These are phyloP conservation scores for Zosterops borbonicus DNA, from an alignment of 2,113 vertebrate genomes.

Conservation along the genomic window DNA sequence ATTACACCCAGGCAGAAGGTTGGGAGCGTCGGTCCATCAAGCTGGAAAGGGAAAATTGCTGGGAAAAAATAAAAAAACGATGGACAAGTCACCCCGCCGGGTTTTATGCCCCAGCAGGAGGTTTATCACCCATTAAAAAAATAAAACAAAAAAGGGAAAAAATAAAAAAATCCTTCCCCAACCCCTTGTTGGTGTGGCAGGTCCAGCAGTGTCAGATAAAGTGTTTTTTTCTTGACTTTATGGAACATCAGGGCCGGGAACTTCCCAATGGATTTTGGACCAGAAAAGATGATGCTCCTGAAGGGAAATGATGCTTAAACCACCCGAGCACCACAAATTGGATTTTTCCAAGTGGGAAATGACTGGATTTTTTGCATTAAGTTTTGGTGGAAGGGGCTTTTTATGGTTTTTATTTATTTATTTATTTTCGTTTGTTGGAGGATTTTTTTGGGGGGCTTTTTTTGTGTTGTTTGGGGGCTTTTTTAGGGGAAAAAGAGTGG, in stretches of 20 bases:
- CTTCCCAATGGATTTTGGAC: background rate
- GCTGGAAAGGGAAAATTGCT: background rate
- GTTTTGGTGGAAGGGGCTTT: background rate
- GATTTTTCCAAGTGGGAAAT: background rate
- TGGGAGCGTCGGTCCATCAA: fast-evolving
- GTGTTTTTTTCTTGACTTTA: background rate
- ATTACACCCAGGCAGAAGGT: background rate
- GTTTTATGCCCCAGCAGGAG: constrained; percentile 29
- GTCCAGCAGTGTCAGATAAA: background rate
- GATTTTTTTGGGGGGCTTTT: background rate
- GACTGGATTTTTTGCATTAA: background rate
- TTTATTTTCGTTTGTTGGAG: background rate
- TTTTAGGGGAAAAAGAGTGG: background rate
- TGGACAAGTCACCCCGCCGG: background rate
- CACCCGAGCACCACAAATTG: background rate
- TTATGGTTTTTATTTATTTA: background rate
- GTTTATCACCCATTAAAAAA: constrained; percentile 48
- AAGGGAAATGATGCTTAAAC: background rate
- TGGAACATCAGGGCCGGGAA: background rate
- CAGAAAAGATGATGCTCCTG: background rate
- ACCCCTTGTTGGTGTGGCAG: background rate
- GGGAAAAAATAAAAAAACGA: background rate
- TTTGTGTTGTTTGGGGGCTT: background rate
- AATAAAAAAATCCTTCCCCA: background rate
- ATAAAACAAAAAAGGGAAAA: background rate